Base-by-base conservation (phyloP, 2,888 invertebrate species). In the Aspidapion aeneum region DNA sequence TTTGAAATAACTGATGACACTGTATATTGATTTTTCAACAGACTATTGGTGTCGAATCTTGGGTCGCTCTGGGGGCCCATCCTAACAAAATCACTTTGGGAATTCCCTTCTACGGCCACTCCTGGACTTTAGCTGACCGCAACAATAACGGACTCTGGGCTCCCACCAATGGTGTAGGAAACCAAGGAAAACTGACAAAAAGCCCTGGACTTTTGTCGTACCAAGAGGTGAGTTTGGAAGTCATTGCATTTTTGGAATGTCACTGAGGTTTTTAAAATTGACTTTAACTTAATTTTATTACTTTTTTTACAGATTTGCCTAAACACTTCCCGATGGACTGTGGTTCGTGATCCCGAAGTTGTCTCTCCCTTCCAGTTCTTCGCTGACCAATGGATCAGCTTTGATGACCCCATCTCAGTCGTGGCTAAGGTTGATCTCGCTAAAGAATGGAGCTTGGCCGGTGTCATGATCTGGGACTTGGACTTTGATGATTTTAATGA, bases 401-500 rank as follows among this genome's bases (percentile, higher is more conserved):
- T 83, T 69, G 90, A 91, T 62, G 79, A 87, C 69, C 71, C 73
- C n/a, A 72, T 78, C 51, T 89, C 89, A 7, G 72, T 87, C 1
- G 69, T 69, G 1, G 67, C 73, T 0, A 87, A 87, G 78, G 81
- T 81, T 0, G 63, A 72, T 7, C 74, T 70, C 35, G 74, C 73
- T 0, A 64, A 68, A 12, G 60, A 64, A 1, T 68, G 70, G 21
- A 66, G 68, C 18, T 61, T 86, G 63, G 82, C 81, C 56, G 91
- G 90, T 18, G 81, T 84, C 0, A 90, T 91, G 90, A 72, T 89
- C 0, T 92, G 91, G 91, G 88, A 89, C 57, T 82, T 91, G 12
- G 92, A 91, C 72, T 88, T 88, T 7, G 91, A 92, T 72, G 91
- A 91, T 72, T 90, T 90, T 71, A 79, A 74, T 2, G 88, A 87